A percentile compares a stretch with the other conserved stretches of the same genome.
Evolutionary conservation across 1,140 invertebrate species (phyloP).

Genomic region (Chlorops oryzae): DNA sequence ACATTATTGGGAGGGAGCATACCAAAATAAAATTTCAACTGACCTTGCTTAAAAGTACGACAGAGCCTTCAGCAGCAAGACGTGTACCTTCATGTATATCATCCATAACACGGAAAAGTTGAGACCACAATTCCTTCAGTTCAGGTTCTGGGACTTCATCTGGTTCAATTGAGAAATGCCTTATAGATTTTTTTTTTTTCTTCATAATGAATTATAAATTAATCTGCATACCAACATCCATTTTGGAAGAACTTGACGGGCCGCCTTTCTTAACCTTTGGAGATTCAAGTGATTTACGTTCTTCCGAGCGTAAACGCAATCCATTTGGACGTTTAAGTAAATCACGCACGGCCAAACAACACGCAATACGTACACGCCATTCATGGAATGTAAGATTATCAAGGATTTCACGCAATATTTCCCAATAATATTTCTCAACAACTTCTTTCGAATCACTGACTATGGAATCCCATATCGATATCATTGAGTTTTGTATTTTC

Average conservation of each 20-base stretch:
- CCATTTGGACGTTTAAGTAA: conserved; percentile 59
- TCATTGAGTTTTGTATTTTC: conserved; percentile 85
- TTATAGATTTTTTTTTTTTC: neutral
- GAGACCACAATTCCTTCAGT: conserved; percentile 70
- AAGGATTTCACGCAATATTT: conserved; percentile 76
- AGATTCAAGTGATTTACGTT: no score
- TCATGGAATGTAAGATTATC: conserved; percentile 74
- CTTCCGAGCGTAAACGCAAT: conserved; percentile 33
- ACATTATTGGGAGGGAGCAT: conserved; percentile 4
- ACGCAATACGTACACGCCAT: conserved; percentile 86
- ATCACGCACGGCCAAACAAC: conserved; percentile 80
- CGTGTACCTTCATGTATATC: conserved; percentile 88
- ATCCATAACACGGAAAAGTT: conserved; percentile 84
- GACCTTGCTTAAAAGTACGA: conserved; percentile 74
- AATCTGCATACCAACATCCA: conserved; percentile 19
- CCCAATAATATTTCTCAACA: conserved; percentile 80
- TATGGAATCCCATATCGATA: conserved; percentile 83
- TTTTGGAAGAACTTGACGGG: conserved; percentile 2
- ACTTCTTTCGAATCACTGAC: conserved; percentile 80
- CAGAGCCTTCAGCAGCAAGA: conserved; percentile 68
- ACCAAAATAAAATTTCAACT: conserved; percentile 15
- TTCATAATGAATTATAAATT: neutral
- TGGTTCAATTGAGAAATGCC: conserved; percentile 5
- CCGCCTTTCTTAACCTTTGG: no score
- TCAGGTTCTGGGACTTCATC: conserved; percentile 46